These are phyloP conservation scores for Zoanthus sansibaricus DNA, from an alignment of 92 coral and sea anemone genomes.

Conservation along the genomic window DNA sequence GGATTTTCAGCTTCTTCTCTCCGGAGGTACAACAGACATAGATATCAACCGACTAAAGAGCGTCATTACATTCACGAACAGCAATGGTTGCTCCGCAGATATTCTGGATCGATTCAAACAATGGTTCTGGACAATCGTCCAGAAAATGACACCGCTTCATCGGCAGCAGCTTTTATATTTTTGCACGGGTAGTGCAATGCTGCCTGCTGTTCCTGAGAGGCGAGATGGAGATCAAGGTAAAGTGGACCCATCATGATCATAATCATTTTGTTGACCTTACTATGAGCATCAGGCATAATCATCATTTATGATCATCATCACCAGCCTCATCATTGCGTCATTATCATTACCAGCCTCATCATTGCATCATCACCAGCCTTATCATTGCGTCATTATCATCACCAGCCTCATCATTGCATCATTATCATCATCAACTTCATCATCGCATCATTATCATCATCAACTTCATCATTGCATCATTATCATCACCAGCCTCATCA, in stretches of 20 bases:
- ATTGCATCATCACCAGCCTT: too few relatives aligned
- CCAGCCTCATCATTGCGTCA: neutral
- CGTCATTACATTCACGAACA: constrained; percentile 85
- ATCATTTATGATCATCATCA: neutral
- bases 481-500: too few relatives aligned
- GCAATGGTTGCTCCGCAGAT: constrained; percentile 91
- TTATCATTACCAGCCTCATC: too few relatives aligned
- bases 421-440: too few relatives aligned
- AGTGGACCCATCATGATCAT: neutral
- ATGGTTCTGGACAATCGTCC: constrained; percentile 97
- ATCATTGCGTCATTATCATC: neutral
- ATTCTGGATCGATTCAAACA: constrained; percentile 89
- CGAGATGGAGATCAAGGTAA: constrained; percentile 93
- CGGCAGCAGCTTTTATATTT: constrained; percentile 90
- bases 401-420: too few relatives aligned
- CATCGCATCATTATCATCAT: neutral
- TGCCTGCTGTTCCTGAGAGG: constrained; percentile 89
- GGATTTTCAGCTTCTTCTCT: constrained; percentile 87
- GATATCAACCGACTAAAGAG: constrained; percentile 85
- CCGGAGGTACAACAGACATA: constrained; percentile 93
- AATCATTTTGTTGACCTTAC: neutral
- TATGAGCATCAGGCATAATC: neutral
- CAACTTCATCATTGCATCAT: neutral
- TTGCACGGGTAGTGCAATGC: constrained; percentile 92
- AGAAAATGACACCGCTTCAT: constrained; percentile 91